Conservation (phyloP, 2,888 invertebrate species). For the Tipula confusa region DNA sequence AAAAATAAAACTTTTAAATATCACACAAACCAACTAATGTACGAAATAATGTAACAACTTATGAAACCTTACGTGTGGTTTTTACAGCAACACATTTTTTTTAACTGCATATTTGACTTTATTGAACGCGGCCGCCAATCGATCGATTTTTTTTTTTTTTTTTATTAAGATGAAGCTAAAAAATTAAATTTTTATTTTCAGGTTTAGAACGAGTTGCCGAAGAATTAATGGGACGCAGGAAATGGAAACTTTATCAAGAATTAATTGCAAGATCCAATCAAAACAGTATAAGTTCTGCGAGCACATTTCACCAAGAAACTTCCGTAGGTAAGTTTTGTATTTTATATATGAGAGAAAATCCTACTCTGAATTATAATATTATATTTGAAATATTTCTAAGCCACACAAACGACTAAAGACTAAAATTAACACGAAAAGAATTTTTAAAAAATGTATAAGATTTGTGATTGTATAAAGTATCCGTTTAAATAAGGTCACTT, state of each 20-base stretch:
- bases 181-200: constrained; percentile 49
- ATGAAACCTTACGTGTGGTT: background rate
- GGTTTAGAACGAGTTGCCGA: constrained; percentile 95
- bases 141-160: background rate
- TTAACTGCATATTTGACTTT: background rate
- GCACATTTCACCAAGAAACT: constrained; percentile 35
- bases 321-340: constrained; percentile 29
- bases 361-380: background rate
- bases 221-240: constrained; percentile 95
- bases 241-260: constrained; percentile 93
- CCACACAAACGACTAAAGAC: background rate
- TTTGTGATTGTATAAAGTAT: background rate
- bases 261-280: constrained; percentile 55
- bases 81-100: background rate
- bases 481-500: no score
- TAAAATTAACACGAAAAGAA: background rate
- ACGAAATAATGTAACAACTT: background rate
- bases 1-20: constrained; percentile 17
- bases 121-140: background rate
- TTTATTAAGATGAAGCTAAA: background rate
- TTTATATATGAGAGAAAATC: background rate
- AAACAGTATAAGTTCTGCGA: constrained; percentile 41
- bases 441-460: background rate
- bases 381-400: background rate
- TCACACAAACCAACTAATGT: background rate